Conservation (phyloP, 2,888 invertebrate species). For the Idaea dimidiata region DNA sequence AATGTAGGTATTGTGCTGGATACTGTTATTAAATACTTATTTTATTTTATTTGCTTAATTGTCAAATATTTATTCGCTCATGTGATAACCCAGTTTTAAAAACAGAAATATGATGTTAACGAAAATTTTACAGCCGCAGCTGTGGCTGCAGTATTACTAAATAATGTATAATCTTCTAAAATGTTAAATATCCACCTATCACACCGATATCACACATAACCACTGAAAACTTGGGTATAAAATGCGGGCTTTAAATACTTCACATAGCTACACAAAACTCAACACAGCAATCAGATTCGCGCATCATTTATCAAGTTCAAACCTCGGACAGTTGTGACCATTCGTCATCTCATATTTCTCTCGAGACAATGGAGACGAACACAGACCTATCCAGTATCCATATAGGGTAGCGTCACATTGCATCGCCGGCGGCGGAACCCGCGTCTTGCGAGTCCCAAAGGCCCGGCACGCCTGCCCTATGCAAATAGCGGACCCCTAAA, state of each 20-base stretch:
- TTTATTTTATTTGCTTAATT: too few species aligned
- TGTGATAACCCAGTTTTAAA: too few species aligned
- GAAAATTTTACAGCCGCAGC: background rate
- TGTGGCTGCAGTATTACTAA: background rate
- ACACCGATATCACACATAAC: background rate
- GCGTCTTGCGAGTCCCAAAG: slow-evolving; percentile 41
- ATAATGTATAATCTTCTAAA: background rate
- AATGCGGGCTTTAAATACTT: background rate
- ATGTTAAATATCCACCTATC: background rate
- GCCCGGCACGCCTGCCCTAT: slow-evolving; percentile 67
- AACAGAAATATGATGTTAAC: background rate
- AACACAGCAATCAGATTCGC: slow-evolving; percentile 8
- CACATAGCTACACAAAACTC: slow-evolving; percentile 7
- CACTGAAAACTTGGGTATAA: background rate
- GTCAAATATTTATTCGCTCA: too few species aligned
- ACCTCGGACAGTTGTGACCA: slow-evolving; percentile 18
- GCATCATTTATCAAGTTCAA: slow-evolving; percentile 22
- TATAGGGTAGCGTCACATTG: slow-evolving; percentile 54
- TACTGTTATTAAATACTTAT: too few species aligned
- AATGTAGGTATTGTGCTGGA: background rate
- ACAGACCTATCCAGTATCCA: slow-evolving; percentile 32
- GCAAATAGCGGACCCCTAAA: slow-evolving; percentile 67
- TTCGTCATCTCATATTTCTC: slow-evolving; percentile 29
- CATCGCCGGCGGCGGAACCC: slow-evolving; percentile 47
- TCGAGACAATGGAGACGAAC: slow-evolving; percentile 36